phyloP scores from a whole-genome alignment of 2,888 invertebrate species.

The Mylabris sibirica region DNA sequence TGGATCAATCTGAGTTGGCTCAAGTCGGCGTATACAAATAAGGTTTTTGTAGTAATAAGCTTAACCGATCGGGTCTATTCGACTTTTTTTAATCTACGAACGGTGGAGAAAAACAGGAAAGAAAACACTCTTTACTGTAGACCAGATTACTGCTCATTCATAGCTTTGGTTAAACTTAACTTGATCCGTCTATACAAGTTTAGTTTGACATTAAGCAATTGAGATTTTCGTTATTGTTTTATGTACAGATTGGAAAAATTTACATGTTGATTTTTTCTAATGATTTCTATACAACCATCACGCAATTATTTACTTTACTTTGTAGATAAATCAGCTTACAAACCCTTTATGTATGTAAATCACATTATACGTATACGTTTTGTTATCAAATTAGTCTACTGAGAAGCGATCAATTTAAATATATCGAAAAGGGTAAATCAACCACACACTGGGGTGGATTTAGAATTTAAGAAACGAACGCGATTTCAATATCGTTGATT shows the following conservation, averaged over 20 bases:
- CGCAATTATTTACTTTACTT: not conserved
- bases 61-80: too few relatives aligned
- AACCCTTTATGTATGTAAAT: not conserved
- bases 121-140: too few relatives aligned
- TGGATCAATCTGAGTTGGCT: too few relatives aligned
- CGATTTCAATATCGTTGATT: not conserved
- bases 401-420: not conserved
- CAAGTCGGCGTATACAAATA: too few relatives aligned
- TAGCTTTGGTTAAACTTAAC: too few relatives aligned
- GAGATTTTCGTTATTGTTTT: too few relatives aligned
- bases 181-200: too few relatives aligned
- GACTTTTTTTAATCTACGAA: too few relatives aligned
- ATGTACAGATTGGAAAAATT: not conserved
- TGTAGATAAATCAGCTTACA: not conserved
- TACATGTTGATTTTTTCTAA: not conserved
- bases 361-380: not conserved
- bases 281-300: not conserved
- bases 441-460: slow-evolving; percentile 5
- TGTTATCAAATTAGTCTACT: not conserved
- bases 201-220: too few relatives aligned
- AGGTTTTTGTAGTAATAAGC: too few relatives aligned
- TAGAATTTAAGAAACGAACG: not conserved
- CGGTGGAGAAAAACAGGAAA: too few relatives aligned
- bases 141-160: too few relatives aligned
- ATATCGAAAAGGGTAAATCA: not conserved